Base-by-base conservation (phyloP, 2,113 vertebrate genomes). In the Sprattus sprattus region DNA sequence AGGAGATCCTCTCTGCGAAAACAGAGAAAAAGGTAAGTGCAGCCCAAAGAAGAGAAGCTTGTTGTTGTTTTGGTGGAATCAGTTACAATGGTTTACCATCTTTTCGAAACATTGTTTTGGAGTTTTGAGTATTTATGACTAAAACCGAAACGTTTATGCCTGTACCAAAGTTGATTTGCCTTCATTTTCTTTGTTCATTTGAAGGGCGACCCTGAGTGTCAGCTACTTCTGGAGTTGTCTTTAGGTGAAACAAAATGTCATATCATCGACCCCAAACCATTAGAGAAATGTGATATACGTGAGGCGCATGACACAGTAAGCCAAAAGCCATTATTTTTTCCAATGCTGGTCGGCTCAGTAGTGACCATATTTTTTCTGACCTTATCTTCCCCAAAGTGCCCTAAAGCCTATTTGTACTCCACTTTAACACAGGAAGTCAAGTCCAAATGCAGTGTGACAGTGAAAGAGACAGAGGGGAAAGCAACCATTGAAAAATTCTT, bases 221-320 rank as follows among this genome's bases (percentile, higher is more conserved):
- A 81, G 4, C 32, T 91, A 18, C 6, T 85, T 22, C 47, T 94
- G 60, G n/a, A 84, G 5, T 22, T 94, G 84, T 49, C 86, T 0
- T 88, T 94, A n/a, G 71, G 32, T 15, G 92, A 94, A 84, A 93
- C 92, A 25, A 82, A 3, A 0, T 93, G 93, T 54, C 92, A 91
- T 18, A 9, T 78, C 20, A 39, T 92, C 25, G 87, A 87, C 85
- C 92, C 93, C 8, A 91, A 88, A 90, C 87, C 82, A 50, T 84
- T 89, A 57, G 82, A 90, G n/a, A 71, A 93, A 10, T 94, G 93
- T 85, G n/a, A 45, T 0, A 0, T 52, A 10, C 88, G 92, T 22
- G 0, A 0, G 0, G 0, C 0, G 0, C 0, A 0, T 0, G 44
- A 87, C 0, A 32, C 57, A 44, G 93, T 94, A 88, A 87, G 88